Evolutionary conservation across 2,797 vertebrate genomes (phyloP).

Genomic region (Pangasius larnaudii): DNA sequence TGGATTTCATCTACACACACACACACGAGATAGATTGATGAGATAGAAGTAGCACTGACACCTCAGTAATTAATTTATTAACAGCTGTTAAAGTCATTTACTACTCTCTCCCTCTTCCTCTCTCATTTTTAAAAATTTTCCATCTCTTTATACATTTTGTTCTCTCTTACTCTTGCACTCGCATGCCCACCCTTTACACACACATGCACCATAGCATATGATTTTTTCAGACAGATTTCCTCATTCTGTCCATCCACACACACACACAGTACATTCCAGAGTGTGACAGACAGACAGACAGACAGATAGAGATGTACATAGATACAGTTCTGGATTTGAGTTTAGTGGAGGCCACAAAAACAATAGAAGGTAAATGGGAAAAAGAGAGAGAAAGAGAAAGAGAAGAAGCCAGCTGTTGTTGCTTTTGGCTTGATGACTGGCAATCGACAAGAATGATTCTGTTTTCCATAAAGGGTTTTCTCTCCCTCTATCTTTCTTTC

Average conservation of each 20-base stretch:
- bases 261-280: neutral
- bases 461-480: neutral
- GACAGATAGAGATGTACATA: neutral
- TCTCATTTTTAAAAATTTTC: conserved; percentile 57
- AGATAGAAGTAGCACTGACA: neutral
- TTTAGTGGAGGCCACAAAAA: neutral
- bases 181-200: neutral
- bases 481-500: neutral
- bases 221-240: neutral
- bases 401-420: conserved; percentile 25
- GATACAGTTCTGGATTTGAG: neutral
- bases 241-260: neutral
- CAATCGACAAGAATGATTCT: neutral
- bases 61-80: conserved; percentile 69
- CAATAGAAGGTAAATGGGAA: conserved; percentile 9
- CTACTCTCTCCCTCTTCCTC: conserved; percentile 61
- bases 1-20: conserved; percentile 57
- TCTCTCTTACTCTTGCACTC: neutral
- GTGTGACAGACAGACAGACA: neutral
- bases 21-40: conserved; percentile 21
- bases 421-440: conserved; percentile 23
- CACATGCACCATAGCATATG: neutral
- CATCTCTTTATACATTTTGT: conserved; percentile 43
- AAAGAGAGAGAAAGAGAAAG: conserved; percentile 1
- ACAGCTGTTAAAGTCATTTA: conserved; percentile 77